phyloP scores from a whole-genome alignment of 2,797 vertebrate genomes.

The Masticophis lateralis region DNA sequence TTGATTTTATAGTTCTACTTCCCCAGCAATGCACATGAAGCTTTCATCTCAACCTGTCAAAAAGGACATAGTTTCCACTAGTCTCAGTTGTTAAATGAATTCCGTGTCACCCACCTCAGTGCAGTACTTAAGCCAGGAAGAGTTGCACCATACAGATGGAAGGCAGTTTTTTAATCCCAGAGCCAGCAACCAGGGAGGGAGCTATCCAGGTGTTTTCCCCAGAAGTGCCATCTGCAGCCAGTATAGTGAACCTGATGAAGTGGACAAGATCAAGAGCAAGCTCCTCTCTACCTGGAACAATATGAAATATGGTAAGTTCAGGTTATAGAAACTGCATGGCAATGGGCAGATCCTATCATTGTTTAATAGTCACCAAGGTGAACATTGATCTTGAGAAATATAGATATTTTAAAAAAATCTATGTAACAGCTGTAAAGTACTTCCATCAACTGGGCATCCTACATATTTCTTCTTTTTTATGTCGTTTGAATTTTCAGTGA shows the following conservation, averaged over 20 bases:
- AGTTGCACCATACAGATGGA: constrained; percentile 61
- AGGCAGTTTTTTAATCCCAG: constrained; percentile 42
- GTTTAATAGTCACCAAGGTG: not conserved
- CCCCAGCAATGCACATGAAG: constrained; percentile 9
- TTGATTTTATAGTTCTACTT: constrained; percentile 4
- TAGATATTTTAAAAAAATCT: not conserved
- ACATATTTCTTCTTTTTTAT: not conserved
- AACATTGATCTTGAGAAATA: not conserved
- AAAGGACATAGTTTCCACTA: not conserved
- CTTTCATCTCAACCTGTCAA: not conserved
- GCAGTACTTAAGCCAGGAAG: constrained; percentile 79
- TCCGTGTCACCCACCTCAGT: constrained; percentile 83
- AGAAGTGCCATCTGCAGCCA: constrained; percentile 36
- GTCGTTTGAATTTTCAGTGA: not conserved
- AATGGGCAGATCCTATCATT: not conserved
- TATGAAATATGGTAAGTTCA: constrained; percentile 85
- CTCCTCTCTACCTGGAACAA: constrained; percentile 89
- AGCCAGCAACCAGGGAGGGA: constrained; percentile 28
- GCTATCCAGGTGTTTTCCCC: constrained; percentile 18
- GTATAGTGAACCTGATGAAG: constrained; percentile 79
- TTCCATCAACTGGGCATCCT: not conserved
- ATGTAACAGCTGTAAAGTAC: not conserved
- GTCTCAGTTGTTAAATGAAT: constrained; percentile 76
- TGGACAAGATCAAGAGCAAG: constrained; percentile 88
- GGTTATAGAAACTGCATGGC: not conserved